Base-by-base conservation (phyloP, 2,113 vertebrate genomes). In the Chiloscyllium plagiosum region DNA sequence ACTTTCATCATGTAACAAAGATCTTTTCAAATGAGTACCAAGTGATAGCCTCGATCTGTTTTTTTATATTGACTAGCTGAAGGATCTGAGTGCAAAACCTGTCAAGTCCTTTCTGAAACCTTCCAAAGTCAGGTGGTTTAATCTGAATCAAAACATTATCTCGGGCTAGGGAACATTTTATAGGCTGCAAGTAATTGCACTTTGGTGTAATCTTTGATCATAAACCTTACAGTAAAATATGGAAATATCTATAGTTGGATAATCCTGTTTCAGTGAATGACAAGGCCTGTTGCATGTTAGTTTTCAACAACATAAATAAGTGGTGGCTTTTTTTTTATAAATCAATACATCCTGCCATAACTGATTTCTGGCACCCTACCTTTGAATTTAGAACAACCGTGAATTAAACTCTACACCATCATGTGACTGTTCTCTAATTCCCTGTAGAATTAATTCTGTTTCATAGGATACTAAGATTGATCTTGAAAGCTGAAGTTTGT, bases 351-450 rank as follows among this genome's bases (percentile, higher is more conserved):
- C 24, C 33, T 24, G 42, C 37, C 76, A 68, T 29, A 95, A 94
- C 33, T 95, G 10, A 95, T 24, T 72, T 95, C 68, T 33, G 47
- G 94, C 26, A 24, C 26, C 12, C 6, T 52, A 72, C 24, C 12
- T 95, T 95, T 95, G 68, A 95, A 72, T 95, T 95, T 76, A 95
- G 94, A 95, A 76, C 24, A 95, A 76, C 52, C 17, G 42, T 29
- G 69, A 19, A 95, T 50, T 95, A 76, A 95, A 19, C 42, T 29
- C 10, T 29, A 17, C 26, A 52, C 94, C 7, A 1, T 22, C 22
- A 37, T 95, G 92, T 69, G 24, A 22, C 22, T 94, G 13, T 72
- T 76, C 42, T 70, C 69, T 52, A 33, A 72, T 72, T 72, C 12
- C 10, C 8, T 19, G 26, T 52, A 26, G 20, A 76, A 76, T 95